A percentile compares a stretch with the other conserved stretches of the same genome.
phyloP scores from a whole-genome alignment of 2,797 vertebrate genomes.

The Ataeniobius toweri region DNA sequence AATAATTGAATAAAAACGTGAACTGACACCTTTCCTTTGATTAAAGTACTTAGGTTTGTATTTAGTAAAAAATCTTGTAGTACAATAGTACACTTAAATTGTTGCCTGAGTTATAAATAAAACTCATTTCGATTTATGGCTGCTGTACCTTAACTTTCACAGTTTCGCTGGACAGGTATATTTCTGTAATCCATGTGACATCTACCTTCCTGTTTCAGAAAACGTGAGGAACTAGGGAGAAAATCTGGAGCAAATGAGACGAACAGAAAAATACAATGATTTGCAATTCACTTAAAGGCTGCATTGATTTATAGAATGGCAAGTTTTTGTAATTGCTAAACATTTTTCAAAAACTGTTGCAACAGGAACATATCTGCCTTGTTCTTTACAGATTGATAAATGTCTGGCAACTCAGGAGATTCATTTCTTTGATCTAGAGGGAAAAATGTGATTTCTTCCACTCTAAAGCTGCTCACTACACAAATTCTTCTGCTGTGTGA shows the following conservation, averaged over 20 bases:
- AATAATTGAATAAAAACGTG: background rate
- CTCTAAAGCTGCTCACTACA: background rate
- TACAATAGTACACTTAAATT: background rate
- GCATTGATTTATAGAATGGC: background rate
- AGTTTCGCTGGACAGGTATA: background rate
- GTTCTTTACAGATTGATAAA: background rate
- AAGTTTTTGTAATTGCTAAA: background rate
- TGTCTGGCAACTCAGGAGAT: background rate
- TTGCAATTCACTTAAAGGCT: background rate
- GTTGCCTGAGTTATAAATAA: background rate
- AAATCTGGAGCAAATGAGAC: background rate
- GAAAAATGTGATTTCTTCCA: background rate
- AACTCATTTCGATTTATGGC: background rate
- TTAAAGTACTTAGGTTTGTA: background rate
- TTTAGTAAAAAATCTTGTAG: background rate
- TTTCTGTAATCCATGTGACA: too few relatives aligned
- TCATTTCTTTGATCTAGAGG: background rate
- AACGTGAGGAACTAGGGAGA: background rate
- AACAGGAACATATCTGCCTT: background rate
- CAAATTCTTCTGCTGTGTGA: background rate
- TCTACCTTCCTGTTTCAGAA: background rate
- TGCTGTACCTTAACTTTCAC: background rate
- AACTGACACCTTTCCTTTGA: background rate
- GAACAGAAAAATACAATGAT: background rate
- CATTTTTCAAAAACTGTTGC: background rate